These are phyloP conservation scores for Toxonevra muliebris DNA, from an alignment of 2,888 invertebrate species.

Conservation along the genomic window DNA sequence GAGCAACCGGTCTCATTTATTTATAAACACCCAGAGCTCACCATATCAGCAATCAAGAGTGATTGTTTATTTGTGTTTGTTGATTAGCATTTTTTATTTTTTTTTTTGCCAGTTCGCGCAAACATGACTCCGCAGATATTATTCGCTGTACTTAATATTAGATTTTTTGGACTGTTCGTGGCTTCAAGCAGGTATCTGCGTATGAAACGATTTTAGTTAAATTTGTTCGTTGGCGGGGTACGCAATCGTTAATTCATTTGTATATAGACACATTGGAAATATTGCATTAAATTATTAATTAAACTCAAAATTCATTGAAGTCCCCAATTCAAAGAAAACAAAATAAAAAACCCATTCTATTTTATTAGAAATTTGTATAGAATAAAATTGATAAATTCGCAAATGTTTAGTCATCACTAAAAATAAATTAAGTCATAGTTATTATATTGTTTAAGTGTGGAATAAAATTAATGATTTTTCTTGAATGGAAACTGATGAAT, in stretches of 20 bases:
- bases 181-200: constrained; percentile 24
- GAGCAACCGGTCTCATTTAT: no score
- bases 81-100: constrained; percentile 14
- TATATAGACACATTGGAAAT: no score
- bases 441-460: no score
- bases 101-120: constrained; percentile 6
- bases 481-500: no score
- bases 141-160: constrained; percentile 17
- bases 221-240: constrained; percentile 22
- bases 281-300: no score
- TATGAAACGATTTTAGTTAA: constrained; percentile 28
- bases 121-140: constrained; percentile 36
- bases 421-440: no score
- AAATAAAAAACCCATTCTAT: not conserved
- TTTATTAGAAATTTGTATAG: not conserved
- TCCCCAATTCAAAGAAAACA: no score
- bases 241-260: no score
- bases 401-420: not conserved
- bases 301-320: no score
- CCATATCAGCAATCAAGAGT: constrained; percentile 8
- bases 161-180: constrained; percentile 26
- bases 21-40: not conserved
- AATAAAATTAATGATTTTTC: no score
- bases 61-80: constrained; percentile 15
- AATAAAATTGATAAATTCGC: not conserved